Conservation (phyloP, 2,113 vertebrate genomes). For the Hypocryptadius cinnamomeus region DNA sequence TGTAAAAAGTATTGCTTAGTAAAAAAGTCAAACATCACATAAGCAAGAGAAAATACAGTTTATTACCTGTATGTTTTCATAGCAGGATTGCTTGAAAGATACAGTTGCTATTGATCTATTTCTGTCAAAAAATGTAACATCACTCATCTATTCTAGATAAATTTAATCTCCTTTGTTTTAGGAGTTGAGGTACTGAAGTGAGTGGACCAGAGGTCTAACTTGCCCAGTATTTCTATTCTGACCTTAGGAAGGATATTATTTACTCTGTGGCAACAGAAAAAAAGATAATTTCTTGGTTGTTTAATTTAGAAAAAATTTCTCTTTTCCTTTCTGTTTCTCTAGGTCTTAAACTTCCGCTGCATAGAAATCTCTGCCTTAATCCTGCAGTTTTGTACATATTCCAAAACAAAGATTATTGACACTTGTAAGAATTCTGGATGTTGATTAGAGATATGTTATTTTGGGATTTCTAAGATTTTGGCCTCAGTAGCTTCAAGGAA, state of each 20-base stretch:
- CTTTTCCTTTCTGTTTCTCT: not conserved
- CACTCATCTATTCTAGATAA: not conserved
- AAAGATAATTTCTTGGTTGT: fast-evolving
- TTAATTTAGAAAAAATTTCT: not conserved
- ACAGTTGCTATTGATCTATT: not conserved
- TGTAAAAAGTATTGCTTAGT: not conserved
- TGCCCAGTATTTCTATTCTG: not conserved
- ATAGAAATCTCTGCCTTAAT: not conserved
- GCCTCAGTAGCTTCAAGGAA: not conserved
- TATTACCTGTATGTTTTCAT: not conserved
- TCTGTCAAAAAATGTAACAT: not conserved
- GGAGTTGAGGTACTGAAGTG: not conserved
- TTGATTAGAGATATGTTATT: not conserved
- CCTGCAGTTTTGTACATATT: not conserved
- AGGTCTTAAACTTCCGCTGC: not conserved
- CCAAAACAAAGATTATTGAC: not conserved
- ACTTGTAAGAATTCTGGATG: not conserved
- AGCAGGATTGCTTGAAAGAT: not conserved
- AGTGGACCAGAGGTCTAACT: not conserved
- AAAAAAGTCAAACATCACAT: not conserved
- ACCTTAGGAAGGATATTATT: not conserved
- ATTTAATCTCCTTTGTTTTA: not conserved
- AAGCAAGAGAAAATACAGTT: not conserved
- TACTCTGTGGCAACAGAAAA: not conserved
- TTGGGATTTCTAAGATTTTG: not conserved